Evolutionary conservation across 2,113 vertebrate genomes (phyloP), one percentile per base, ranked within the genome.

Genomic region (Anhinga rufa): DNA sequence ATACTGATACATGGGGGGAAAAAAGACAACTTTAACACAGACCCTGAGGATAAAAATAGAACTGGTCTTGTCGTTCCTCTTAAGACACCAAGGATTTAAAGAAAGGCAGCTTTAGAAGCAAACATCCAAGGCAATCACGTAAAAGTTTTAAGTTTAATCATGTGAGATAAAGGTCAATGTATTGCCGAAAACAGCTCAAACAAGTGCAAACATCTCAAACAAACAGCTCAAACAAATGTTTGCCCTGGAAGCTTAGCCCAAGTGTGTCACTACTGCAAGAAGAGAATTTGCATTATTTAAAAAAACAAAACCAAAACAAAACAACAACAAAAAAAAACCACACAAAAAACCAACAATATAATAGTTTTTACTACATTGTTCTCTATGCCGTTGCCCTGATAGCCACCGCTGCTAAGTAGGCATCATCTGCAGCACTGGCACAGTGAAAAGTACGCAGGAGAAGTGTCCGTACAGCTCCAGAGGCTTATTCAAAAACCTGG

Each of bases 101-200:
- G 28, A 75, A 75, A 91, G 32, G 15, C 78, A 85, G 54, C 7
- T 64, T 87, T 57, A 76, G 54, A 90, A 96, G 62, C 70, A 76
- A 95, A 94, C 4, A 44, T 46, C 80, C 29, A 54, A 26, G 11
- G n/a, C 14, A 65, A 66, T 66, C 54, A 58, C 28, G 17, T 32
- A 16, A 16, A 88, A 83, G 46, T 88, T 93, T 86, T 62, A 81
- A 62, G 72, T 70, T 66, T 81, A 90, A 77, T 75, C 46, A 54
- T 38, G n/a, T 51, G 36, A 92, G 28, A 66, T 74, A 92, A 88
- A 93, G 76, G 80, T 92, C 88, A 93, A 94, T 40, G 72, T 86
- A 88, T 32, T 70, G 42, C 38, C 66, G 64, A 69, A 72, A 94
- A 91, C 51, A 91, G 60, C 42, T 93, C 64, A 92, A 92, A 81